Evolutionary conservation across 2,113 vertebrate species (phyloP).

Genomic region (Guaruba guarouba): DNA sequence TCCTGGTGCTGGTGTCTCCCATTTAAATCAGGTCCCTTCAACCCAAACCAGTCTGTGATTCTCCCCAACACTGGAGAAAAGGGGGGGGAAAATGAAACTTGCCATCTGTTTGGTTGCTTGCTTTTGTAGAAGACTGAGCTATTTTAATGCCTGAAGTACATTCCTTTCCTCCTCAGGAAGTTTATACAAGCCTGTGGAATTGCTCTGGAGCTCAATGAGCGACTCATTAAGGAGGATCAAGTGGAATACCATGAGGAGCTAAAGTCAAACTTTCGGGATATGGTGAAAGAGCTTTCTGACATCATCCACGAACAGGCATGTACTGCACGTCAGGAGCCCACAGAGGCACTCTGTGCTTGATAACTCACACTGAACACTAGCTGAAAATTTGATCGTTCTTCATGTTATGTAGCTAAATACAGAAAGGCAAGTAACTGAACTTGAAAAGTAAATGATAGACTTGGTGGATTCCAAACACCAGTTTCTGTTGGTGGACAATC

Average conservation of each 20-base stretch:
- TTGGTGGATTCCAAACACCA: not conserved
- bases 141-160: not conserved
- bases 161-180: constrained; percentile 73
- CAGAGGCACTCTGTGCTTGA: not conserved
- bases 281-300: constrained; percentile 96
- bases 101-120: not conserved
- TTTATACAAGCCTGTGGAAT: constrained; percentile 92
- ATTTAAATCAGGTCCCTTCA: not conserved
- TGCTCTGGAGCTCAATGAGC: constrained; percentile 93
- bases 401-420: not conserved
- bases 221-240: constrained; percentile 96
- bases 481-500: not conserved
- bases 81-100: not conserved
- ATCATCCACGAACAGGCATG: constrained; percentile 94
- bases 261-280: constrained; percentile 93
- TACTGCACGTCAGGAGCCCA: not conserved
- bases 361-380: not conserved
- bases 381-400: not conserved
- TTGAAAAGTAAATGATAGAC: not conserved
- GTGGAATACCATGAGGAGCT: constrained; percentile 94
- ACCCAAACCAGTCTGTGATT: not conserved
- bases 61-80: not conserved
- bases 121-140: not conserved
- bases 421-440: accelerated
- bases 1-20: not conserved